Conservation (phyloP, 2,113 vertebrate genomes). For the Neotoma lepida region DNA sequence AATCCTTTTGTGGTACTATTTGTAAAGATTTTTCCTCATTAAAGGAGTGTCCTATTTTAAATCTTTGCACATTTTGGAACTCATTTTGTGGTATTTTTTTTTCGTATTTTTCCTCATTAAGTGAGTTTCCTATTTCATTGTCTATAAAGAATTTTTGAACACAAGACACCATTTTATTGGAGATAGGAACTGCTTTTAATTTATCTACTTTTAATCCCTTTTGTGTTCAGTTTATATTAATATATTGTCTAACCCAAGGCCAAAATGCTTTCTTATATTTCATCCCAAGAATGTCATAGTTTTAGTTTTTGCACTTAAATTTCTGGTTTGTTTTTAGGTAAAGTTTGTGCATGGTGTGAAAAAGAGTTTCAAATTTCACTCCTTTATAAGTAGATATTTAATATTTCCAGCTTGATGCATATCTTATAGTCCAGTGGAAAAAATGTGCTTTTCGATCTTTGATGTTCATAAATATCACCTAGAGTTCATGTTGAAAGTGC, state of each 20-base stretch:
- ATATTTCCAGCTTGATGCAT: not conserved
- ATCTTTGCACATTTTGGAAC: not conserved
- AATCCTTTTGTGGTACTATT: not conserved
- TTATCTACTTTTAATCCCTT: not conserved
- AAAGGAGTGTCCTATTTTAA: not conserved
- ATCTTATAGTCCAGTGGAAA: not conserved
- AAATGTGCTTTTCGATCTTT: not conserved
- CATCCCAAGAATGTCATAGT: not conserved
- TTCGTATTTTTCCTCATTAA: not conserved
- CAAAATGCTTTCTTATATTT: not conserved
- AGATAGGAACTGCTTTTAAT: not conserved
- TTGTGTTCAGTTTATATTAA: not conserved
- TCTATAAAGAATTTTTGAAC: not conserved
- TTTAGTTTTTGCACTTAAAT: not conserved
- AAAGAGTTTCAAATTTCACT: not conserved
- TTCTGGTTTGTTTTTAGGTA: not conserved
- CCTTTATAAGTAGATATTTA: not conserved
- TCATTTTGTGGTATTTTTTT: not conserved
- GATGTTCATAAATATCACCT: not conserved
- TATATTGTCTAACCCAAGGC: not conserved
- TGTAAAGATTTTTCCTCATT: constrained; percentile 2
- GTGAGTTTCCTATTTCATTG: not conserved
- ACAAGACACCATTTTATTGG: not conserved
- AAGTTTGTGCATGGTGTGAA: not conserved
- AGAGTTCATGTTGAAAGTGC: not conserved